A percentile compares a stretch with the other conserved stretches of the same genome.
Conservation (phyloP, 35 echinoderm and acorn worm species). For the Eucidaris tribuloides region DNA sequence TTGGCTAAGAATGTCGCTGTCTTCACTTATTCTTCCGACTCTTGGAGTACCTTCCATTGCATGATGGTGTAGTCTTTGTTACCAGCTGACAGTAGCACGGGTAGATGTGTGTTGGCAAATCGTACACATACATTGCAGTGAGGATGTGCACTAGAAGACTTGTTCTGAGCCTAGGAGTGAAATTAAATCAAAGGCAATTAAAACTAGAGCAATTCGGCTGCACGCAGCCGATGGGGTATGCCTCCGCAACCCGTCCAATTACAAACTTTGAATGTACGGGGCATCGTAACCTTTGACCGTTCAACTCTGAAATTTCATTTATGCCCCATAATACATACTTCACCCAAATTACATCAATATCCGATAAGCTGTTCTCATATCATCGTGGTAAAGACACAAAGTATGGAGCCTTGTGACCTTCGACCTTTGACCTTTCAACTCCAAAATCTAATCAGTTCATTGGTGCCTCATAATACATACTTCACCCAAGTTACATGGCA, state of each 20-base stretch:
- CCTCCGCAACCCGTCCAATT: neutral
- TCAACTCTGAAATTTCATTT: neutral
- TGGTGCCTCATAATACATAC: too few relatives aligned
- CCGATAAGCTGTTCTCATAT: too few relatives aligned
- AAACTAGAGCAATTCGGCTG: neutral
- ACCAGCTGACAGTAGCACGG: neutral
- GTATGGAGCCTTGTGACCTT: too few relatives aligned
- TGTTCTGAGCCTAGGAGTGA: neutral
- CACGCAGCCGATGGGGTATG: too few relatives aligned
- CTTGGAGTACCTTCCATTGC: constrained; percentile 18
- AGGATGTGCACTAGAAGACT: constrained; percentile 11
- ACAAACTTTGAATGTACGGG: neutral
- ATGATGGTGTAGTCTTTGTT: constrained; percentile 12
- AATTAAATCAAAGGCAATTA: neutral
- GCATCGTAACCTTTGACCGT: neutral
- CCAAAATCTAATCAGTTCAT: too few relatives aligned
- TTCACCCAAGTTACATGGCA: too few relatives aligned
- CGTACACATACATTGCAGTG: constrained; percentile 1
- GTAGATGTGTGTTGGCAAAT: neutral
- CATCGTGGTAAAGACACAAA: too few relatives aligned
- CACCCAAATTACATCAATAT: too few relatives aligned
- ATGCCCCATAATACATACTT: too few relatives aligned
- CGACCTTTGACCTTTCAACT: too few relatives aligned
- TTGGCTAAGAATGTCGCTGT: too few relatives aligned
- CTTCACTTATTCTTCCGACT: too few relatives aligned